phyloP scores from a whole-genome alignment of 2,888 invertebrate species.

The Frankliniella fusca region DNA sequence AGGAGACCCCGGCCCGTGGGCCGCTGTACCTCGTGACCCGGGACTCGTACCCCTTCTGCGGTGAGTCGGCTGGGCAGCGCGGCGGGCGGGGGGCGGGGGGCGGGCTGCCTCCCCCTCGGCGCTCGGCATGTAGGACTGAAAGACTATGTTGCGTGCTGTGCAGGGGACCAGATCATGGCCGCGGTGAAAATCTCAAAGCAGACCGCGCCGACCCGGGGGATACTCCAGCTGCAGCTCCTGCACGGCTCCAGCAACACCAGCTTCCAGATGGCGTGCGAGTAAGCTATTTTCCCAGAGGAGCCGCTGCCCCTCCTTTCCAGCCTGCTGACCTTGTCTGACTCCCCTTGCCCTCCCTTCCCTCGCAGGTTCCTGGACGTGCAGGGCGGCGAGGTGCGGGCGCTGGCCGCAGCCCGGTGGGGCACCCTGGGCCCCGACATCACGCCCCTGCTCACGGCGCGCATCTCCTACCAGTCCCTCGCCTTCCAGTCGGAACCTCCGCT shows the following conservation, averaged over 20 bases:
- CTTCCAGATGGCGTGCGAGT: constrained; percentile 53
- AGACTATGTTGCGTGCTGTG: neutral
- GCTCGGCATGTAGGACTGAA: too few species aligned
- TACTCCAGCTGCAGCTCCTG: constrained; percentile 48
- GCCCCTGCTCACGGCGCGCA: constrained; percentile 42
- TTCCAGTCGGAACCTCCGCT: constrained; percentile 42
- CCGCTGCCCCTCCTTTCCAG: constrained; percentile 32
- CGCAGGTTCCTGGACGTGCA: constrained; percentile 44
- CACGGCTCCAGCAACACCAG: constrained; percentile 47
- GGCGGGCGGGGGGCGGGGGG: neutral
- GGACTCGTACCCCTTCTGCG: constrained; percentile 53
- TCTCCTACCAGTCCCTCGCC: constrained; percentile 44
- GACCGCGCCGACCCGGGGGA: constrained; percentile 49
- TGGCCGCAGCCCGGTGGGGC: constrained; percentile 47
- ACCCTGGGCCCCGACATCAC: constrained; percentile 42
- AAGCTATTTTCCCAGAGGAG: constrained; percentile 42
- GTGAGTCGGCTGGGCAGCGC: constrained; percentile 44
- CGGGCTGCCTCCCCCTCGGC: too few species aligned
- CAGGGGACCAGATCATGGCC: constrained; percentile 54
- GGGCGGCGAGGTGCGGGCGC: constrained; percentile 44
- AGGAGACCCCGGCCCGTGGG: constrained; percentile 49
- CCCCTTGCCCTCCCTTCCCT: constrained; percentile 32
- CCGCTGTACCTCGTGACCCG: constrained; percentile 55
- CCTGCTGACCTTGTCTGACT: constrained; percentile 2
- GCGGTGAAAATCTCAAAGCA: constrained; percentile 49